Percentiles rank a stretch among this genome's conserved stretches.
These are phyloP conservation scores for Poliocrania exsul DNA, from an alignment of 2,797 vertebrate species.

Conservation along the genomic window DNA sequence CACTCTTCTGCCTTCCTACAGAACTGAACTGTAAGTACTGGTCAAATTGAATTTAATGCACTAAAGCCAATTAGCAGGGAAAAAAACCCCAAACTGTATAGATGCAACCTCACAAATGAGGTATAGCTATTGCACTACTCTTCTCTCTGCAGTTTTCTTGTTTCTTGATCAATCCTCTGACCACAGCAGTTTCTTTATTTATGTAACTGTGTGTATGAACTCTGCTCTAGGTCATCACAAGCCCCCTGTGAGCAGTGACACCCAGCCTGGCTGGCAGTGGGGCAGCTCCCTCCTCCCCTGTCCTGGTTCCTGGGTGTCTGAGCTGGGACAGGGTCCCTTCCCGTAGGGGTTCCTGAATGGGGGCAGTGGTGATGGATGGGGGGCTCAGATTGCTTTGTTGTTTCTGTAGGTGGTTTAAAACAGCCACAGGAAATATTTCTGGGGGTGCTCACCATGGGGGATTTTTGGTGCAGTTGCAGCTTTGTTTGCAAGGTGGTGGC, in stretches of 20 bases:
- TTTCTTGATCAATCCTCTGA: not conserved
- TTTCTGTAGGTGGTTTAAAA: not conserved
- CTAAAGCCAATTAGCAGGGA: not conserved
- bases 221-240: not conserved
- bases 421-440: not conserved
- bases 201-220: not conserved
- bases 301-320: not conserved
- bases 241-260: not conserved
- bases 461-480: not conserved
- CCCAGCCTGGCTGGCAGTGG: not conserved
- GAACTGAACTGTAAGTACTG: not conserved
- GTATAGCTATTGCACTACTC: not conserved
- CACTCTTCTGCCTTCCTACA: not conserved
- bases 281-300: not conserved
- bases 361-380: fast-evolving
- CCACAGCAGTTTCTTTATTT: not conserved
- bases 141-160: not conserved
- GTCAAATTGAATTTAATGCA: not conserved
- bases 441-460: not conserved
- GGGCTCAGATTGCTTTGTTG: not conserved
- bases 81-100: not conserved
- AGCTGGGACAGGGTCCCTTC: not conserved
- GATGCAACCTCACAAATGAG: not conserved
- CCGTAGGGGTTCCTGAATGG: not conserved
- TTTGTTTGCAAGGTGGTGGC: not conserved